Base-by-base conservation (phyloP, 2,113 vertebrate genomes). In the Sylvilagus bachmani region DNA sequence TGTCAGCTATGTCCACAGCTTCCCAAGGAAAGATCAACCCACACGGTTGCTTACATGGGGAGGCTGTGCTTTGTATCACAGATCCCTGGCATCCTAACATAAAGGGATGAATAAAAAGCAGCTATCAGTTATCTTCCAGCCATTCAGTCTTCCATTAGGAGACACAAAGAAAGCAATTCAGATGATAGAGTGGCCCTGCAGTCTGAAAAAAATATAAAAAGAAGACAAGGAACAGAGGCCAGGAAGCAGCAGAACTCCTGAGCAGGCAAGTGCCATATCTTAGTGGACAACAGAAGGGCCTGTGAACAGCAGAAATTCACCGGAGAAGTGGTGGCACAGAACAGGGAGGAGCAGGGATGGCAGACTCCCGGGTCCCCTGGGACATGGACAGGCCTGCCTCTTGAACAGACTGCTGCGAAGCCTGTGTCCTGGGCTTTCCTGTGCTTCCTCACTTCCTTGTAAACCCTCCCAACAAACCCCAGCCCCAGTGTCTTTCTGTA, bases 81-180 rank as follows among this genome's bases (percentile, higher is more conserved):
- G 36, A 66, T 49, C 90, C 36, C 67, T 71, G 22, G 81, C 44
- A 77, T 33, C 73, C 64, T 25, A 81, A 85, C 29, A 6, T 49
- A 66, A 93, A 62, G 2, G 16, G 73, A 80, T 36, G 38, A 51
- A 38, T 36, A 25, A 78, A 92, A 75, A n/a, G 27, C n/a, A 79
- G 36, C 55, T 71, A 67, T 7, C 79, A 49, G 67, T 33, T 66
- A 31, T 29, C 29, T 33, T 94, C 67, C 10, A 73, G 66, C 53
- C 90, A 86, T 33, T 78, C 31, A 61, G 6, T 58, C 33, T 78
- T 77, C 44, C 22, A n/a, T 33, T 82, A 66, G n/a, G 80, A 91
- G 49, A 86, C 53, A 94, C 51, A 91, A 75, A 66, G 67, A 49
- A 93, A 53, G 86, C 21, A 91, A 88, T 61, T 93, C 67, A 91